Conservation (phyloP, 2,888 invertebrate genomes). For the Hyposoter dolosus region DNA sequence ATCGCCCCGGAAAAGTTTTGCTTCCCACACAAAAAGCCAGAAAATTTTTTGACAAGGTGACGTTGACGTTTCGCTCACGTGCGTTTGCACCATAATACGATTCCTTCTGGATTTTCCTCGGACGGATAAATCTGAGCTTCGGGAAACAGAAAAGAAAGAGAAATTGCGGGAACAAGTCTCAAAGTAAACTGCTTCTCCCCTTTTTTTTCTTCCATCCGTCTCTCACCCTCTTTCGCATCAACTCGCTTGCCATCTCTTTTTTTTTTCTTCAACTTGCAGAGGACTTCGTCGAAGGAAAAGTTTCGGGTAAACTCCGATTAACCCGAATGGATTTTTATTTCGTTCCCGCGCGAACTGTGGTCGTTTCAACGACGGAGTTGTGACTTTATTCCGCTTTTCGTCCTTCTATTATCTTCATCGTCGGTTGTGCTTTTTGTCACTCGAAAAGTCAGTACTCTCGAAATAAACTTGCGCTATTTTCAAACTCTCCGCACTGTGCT, state of each 20-base stretch:
- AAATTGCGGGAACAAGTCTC: slow-evolving; percentile 5
- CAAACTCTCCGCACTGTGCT: slow-evolving; percentile 15
- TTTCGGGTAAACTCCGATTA: slow-evolving; percentile 74
- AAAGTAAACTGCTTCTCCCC: slow-evolving; percentile 51
- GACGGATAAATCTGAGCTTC: slow-evolving; percentile 45
- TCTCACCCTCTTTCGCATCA: background rate
- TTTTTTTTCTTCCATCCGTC: slow-evolving; percentile 25
- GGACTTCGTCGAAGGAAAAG: slow-evolving; percentile 43
- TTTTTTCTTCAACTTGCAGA: slow-evolving; percentile 26
- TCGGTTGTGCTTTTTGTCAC: slow-evolving; percentile 28
- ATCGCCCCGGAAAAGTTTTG: background rate
- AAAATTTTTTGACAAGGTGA: background rate
- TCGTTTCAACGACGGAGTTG: slow-evolving; percentile 44
- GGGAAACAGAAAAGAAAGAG: slow-evolving; percentile 21
- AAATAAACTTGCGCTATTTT: slow-evolving; percentile 18
- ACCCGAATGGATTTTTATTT: slow-evolving; percentile 74
- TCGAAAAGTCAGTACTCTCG: slow-evolving; percentile 34
- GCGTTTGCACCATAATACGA: slow-evolving; percentile 40
- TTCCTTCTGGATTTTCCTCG: slow-evolving; percentile 50
- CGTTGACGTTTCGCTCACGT: slow-evolving; percentile 45
- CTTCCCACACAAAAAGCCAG: background rate
- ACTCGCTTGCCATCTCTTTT: slow-evolving; percentile 14
- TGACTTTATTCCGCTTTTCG: slow-evolving; percentile 48
- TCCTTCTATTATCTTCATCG: slow-evolving; percentile 20
- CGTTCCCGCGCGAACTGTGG: slow-evolving; percentile 44